Base-by-base conservation (phyloP, 2,113 vertebrate genomes). In the Saguinus midas region DNA sequence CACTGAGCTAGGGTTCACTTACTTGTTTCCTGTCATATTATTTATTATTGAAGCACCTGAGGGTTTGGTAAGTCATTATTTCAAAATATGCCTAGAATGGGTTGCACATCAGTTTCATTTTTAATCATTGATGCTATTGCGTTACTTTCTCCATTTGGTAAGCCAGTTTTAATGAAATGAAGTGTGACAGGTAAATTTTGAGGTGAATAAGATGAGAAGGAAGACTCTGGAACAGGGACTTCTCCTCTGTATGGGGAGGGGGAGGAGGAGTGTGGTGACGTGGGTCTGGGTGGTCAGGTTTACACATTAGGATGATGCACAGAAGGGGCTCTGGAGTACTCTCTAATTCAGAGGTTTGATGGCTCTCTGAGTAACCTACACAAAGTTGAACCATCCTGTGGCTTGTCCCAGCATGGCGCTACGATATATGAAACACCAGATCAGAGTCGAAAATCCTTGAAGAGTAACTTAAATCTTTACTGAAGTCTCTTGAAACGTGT, bases 181-280 rank as follows among this genome's bases (percentile, higher is more conserved):
- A 92, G 70, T 5, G 23, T 25, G 5, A 20, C 6, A 17, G 20
- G 64, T 11, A 76, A 68, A 32, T n/a, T 86, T 35, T 52, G 32
- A 35, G 52, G 57, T 37, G 40, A 95, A 1, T 43, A 40, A 83
- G 68, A 75, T 35, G 40, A 40, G 6, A 35, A 80, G 21, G 32
- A 66, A 90, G 76, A 17, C 12, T 37, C 32, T 87, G 23, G 17
- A 48, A 1, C 25, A 0, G 35, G 25, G 13, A 4, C 21, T 40
- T 66, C 70, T 50, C 48, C 35, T 7, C 1, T n/a, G 40, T 10
- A 6, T 57, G 20, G 45, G 20, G 37, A 95, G 25, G 37, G 20
- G 0, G 0, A 37, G 45, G 20, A 8, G 40, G 35, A 14, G 29
- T 9, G 8, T 0, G 3, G 37, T 32, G 4, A 13, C 27, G 9